Percentiles rank a stretch among this genome's conserved stretches.
Conservation (phyloP, 2,113 vertebrate species). For the Guaruba guarouba region DNA sequence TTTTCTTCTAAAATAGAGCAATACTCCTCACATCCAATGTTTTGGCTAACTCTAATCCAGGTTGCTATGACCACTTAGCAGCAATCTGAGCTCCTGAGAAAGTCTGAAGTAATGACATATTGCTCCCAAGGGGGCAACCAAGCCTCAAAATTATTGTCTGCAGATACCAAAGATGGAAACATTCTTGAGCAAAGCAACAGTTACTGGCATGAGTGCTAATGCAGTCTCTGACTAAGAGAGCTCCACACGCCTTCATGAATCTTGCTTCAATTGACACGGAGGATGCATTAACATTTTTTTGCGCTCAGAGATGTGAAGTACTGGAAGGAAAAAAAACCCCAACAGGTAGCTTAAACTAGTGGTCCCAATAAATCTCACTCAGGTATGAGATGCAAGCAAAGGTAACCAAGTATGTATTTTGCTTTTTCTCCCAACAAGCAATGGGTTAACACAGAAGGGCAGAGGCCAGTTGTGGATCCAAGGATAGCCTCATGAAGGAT, state of each 20-base stretch:
- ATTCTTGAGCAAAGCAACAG: neutral
- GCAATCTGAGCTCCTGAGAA: neutral
- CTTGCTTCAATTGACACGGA: neutral
- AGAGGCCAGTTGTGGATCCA: neutral
- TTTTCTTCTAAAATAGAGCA: neutral
- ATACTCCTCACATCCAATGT: neutral
- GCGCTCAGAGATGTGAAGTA: neutral
- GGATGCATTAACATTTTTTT: neutral
- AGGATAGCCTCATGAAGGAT: neutral
- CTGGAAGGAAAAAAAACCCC: rapidly evolving
- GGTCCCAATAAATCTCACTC: neutral
- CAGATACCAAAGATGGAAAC: neutral
- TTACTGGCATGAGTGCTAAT: neutral
- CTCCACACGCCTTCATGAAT: neutral
- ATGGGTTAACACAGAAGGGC: neutral
- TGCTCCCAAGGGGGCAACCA: neutral
- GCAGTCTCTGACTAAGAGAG: neutral
- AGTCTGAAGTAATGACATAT: neutral
- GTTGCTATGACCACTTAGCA: neutral
- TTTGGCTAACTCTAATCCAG: neutral
- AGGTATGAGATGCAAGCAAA: neutral
- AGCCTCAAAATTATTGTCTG: neutral
- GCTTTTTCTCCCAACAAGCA: neutral
- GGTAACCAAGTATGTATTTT: neutral
- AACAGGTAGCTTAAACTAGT: neutral